Evolutionary conservation across 2,888 invertebrate genomes (phyloP).

Genomic region (Acanthosepion lycidas): DNA sequence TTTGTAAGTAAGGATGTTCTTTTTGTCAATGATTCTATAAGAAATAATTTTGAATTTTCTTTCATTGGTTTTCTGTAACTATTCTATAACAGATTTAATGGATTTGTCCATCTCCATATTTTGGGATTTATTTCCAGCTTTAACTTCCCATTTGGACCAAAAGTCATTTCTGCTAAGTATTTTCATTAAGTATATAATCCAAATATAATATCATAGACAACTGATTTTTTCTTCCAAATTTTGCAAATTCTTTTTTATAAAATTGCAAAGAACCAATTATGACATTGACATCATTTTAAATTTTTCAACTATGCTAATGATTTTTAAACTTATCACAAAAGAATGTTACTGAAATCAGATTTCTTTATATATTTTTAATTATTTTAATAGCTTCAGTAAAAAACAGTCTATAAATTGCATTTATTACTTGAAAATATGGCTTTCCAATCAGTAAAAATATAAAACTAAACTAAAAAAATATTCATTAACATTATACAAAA

Average conservation of each 20-base stretch:
- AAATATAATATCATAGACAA: background rate
- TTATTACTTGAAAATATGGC: background rate
- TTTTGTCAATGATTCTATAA: no score
- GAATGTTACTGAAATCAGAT: background rate
- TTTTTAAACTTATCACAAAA: background rate
- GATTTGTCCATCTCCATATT: no score
- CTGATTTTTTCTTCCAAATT: background rate
- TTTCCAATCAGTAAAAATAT: background rate
- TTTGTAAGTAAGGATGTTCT: no score
- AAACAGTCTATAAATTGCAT: background rate
- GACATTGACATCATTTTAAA: background rate
- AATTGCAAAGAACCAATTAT: background rate
- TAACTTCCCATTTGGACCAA: no score
- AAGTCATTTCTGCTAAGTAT: background rate
- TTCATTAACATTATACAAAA: background rate
- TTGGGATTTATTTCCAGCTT: no score
- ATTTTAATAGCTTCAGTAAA: background rate
- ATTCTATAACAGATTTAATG: no score
- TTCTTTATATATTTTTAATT: no score
- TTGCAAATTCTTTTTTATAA: background rate
- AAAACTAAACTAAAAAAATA: background rate
- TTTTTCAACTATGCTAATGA: background rate
- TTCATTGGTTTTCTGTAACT: no score
- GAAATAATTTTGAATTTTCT: no score
- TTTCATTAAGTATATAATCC: background rate